A percentile compares a stretch with the other conserved stretches of the same genome.
These are phyloP conservation scores for Syngnathus typhle DNA, from an alignment of 2,113 vertebrate genomes.

Conservation along the genomic window DNA sequence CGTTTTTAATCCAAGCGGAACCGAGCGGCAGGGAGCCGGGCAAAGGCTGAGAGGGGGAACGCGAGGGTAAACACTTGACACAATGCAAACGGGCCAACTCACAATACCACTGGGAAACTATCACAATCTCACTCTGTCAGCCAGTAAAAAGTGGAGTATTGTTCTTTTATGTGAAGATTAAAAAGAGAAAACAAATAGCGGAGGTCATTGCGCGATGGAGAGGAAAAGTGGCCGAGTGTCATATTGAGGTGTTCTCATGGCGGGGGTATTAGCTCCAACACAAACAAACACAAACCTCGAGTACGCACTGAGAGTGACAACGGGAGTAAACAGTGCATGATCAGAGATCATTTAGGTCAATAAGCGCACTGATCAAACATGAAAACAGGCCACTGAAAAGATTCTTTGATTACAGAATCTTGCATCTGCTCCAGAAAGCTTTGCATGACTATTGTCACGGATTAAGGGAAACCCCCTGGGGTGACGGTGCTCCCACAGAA, in stretches of 20 bases:
- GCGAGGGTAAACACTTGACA: conserved; percentile 65
- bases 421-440: conserved; percentile 67
- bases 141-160: conserved; percentile 53
- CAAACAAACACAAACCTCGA: conserved; percentile 13
- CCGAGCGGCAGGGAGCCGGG: conserved; percentile 55
- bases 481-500: conserved; percentile 50
- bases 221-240: conserved; percentile 28
- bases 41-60: conserved; percentile 48
- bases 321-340: neutral
- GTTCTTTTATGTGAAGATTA: conserved; percentile 70
- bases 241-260: conserved; percentile 17
- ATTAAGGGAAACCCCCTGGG: conserved; percentile 62
- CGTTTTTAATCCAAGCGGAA: conserved; percentile 61
- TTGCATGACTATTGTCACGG: conserved; percentile 64
- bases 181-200: conserved; percentile 59
- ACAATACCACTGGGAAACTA: conserved; percentile 63
- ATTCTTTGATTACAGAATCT: conserved; percentile 45
- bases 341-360: conserved; percentile 12
- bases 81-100: conserved; percentile 53
- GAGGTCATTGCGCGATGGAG: conserved; percentile 40
- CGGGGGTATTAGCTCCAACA: conserved; percentile 1
- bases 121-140: conserved; percentile 60
- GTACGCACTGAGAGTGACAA: neutral
- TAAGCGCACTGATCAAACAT: conserved; percentile 10
- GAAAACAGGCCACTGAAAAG: conserved; percentile 13